These are phyloP conservation scores for Schizotus pectinicornis DNA, from an alignment of 2,888 invertebrate genomes.

Conservation along the genomic window DNA sequence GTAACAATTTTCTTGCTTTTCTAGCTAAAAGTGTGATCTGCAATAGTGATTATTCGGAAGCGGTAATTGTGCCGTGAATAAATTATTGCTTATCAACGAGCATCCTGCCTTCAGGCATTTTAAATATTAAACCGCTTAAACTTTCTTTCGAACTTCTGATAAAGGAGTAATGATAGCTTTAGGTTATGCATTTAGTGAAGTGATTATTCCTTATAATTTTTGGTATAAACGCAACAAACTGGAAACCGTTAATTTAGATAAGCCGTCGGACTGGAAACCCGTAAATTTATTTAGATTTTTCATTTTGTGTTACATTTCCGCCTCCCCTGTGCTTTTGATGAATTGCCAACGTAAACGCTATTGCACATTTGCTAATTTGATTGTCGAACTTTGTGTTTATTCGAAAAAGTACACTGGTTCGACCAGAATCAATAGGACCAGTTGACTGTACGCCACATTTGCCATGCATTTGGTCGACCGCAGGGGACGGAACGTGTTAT, in stretches of 20 bases:
- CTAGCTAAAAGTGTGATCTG: not conserved
- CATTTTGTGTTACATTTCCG: not conserved
- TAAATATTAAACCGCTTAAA: constrained; percentile 26
- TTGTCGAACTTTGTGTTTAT: not conserved
- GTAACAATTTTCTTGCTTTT: not conserved
- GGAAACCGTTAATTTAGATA: constrained; percentile 28
- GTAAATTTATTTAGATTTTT: constrained; percentile 24
- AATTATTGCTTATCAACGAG: constrained; percentile 28
- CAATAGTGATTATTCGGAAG: constrained; percentile 12
- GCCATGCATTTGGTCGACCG: not conserved
- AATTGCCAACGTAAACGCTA: not conserved
- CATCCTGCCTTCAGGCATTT: constrained; percentile 23
- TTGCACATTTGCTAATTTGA: not conserved
- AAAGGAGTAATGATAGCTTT: constrained; percentile 25
- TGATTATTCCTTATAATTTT: constrained; percentile 28
- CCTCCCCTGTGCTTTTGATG: not conserved
- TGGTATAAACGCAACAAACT: constrained; percentile 26
- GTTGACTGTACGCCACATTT: not conserved
- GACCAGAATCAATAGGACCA: not conserved
- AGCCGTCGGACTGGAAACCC: constrained; percentile 19
- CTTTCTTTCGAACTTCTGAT: constrained; percentile 26
- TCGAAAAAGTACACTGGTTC: not conserved
- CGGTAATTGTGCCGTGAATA: constrained; percentile 22
- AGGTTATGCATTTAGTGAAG: constrained; percentile 18
- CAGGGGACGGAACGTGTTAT: not conserved